Percentiles rank a stretch among this genome's conserved stretches.
Conservation (phyloP, 2,797 vertebrate species). For the Rhodeus uyekii region DNA sequence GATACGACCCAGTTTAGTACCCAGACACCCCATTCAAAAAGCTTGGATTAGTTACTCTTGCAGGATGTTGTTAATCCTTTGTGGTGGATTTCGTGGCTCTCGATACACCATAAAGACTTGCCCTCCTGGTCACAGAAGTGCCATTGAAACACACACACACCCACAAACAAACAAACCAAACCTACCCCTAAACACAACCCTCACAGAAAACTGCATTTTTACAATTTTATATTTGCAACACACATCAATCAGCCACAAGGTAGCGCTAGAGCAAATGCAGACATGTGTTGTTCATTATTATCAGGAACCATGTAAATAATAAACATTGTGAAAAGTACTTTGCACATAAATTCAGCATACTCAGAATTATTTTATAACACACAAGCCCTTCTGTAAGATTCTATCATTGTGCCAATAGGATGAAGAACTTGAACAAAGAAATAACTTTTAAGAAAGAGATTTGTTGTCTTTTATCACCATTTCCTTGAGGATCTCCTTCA, state of each 20-base stretch:
- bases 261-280: neutral
- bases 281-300: neutral
- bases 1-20: too few relatives aligned
- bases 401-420: neutral
- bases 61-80: too few relatives aligned
- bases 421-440: neutral
- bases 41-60: too few relatives aligned
- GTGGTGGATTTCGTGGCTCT: too few relatives aligned
- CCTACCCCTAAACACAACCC: too few relatives aligned
- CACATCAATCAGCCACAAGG: neutral
- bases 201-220: too few relatives aligned
- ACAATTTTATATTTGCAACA: too few relatives aligned
- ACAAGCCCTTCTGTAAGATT: neutral
- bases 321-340: neutral
- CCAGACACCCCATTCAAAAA: too few relatives aligned
- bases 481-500: neutral
- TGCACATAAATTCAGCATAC: neutral
- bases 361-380: neutral
- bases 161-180: too few relatives aligned
- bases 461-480: neutral
- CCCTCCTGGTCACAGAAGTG: too few relatives aligned
- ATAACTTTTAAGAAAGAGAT: neutral
- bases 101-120: too few relatives aligned
- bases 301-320: neutral
- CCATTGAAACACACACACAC: too few relatives aligned